Evolutionary conservation across 2,797 vertebrate genomes (phyloP).

Genomic region (Coluber constrictor): DNA sequence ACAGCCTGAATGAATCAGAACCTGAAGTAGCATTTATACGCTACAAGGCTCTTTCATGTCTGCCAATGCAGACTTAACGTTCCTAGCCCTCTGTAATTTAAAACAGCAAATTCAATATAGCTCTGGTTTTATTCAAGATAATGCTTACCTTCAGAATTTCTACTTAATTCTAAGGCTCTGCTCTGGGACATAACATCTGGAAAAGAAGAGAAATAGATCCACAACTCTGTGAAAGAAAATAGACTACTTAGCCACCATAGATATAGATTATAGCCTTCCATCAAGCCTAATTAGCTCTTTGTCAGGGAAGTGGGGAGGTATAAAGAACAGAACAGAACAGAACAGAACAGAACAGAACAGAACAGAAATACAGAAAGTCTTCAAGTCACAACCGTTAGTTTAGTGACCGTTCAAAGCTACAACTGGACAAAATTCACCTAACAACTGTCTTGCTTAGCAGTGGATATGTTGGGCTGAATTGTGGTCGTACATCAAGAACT

Average conservation of each 20-base stretch:
- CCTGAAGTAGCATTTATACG: neutral
- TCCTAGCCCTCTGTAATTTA: neutral
- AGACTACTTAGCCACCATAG: neutral
- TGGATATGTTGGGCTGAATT: neutral
- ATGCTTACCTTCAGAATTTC: neutral
- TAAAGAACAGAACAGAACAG: neutral
- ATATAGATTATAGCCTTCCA: neutral
- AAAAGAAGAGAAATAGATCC: neutral
- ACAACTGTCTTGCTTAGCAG: neutral
- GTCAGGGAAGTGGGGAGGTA: neutral
- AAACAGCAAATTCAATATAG: neutral
- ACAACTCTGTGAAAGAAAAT: neutral
- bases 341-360: too few relatives aligned
- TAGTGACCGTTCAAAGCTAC: neutral
- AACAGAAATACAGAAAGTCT: neutral
- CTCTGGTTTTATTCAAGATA: neutral
- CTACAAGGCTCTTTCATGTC: neutral
- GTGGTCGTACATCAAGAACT: neutral
- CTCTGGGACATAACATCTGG: neutral
- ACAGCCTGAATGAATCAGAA: neutral
- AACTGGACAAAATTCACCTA: neutral
- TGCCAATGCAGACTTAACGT: neutral
- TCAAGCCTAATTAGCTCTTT: neutral
- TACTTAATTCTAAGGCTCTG: neutral
- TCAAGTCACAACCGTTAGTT: neutral